Base-by-base conservation (phyloP, 2,113 vertebrate genomes). In the Coptodon rendalli region DNA sequence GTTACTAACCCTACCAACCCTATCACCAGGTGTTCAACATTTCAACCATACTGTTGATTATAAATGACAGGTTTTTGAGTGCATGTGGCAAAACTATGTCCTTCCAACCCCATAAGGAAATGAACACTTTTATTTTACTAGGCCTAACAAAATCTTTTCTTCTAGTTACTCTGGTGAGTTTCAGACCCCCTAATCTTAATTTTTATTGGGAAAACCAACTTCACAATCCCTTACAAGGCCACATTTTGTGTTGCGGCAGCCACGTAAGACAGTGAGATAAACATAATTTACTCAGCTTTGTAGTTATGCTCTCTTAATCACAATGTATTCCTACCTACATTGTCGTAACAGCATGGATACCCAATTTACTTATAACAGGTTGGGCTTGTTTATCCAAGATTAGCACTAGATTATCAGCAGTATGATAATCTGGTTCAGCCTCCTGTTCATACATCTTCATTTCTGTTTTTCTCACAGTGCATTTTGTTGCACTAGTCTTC, bases 341-440 rank as follows among this genome's bases (percentile, higher is more conserved):
- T 38, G 0, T 38, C 6, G 9, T n/a, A 36, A 38, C 31, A 12
- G 31, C 6, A 36, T 19, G 17, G 9, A 63, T 36, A 36, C 19
- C 16, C 59, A 63, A 63, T 34, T 61, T 61, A 34, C 9, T 63
- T 63, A 63, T 63, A 63, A 63, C 59, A 63, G 29, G 59, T 34
- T 63, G 59, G 29, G 29, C 31, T 63, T 63, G 36, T 68, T 68
- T 40, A 40, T 40, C 7, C 27, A 59, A 31, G 13, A 68, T 40
- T 3, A 24, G 4, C 2, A 24, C n/a, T 3, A 40, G 12, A 40
- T 40, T 40, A 71, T 40, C 36, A 40, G 36, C 63, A 6, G 63
- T 71, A 0, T 71, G 63, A 71, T 40, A 71, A 71, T 2, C 11
- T 36, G n/a, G 11, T 68, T 57, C 24, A 57, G 56, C 24, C 56